phyloP scores from a whole-genome alignment of 2,797 vertebrate genomes.

The Sebastes hubbsi region DNA sequence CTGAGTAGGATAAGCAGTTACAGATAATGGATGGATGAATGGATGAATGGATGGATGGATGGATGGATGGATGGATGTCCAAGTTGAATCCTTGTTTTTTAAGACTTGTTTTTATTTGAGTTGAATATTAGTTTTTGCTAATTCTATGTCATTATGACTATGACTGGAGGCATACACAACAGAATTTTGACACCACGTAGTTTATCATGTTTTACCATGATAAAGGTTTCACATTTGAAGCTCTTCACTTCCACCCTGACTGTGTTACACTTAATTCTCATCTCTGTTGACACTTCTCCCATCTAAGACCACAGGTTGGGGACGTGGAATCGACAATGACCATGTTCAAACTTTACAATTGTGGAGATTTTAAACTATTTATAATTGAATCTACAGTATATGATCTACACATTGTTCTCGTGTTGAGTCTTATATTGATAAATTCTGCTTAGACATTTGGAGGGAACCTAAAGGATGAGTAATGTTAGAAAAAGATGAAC shows the following conservation, averaged over 20 bases:
- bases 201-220: neutral
- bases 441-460: neutral
- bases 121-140: neutral
- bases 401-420: too few species aligned
- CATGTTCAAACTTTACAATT: neutral
- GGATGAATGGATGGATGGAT: too few species aligned
- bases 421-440: neutral
- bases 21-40: too few species aligned
- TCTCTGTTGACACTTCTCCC: neutral
- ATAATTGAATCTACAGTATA: neutral
- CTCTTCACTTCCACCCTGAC: neutral
- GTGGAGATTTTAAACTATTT: neutral
- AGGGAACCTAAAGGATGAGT: too few species aligned
- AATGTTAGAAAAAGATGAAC: neutral
- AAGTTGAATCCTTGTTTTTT: neutral
- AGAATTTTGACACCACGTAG: neutral
- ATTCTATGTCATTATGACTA: neutral
- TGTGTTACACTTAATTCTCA: neutral
- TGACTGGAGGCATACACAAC: neutral
- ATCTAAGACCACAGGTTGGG: neutral
- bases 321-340: neutral
- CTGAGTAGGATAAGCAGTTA: too few species aligned
- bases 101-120: neutral
- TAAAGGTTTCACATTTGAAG: neutral
- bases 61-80: neutral